Percentiles rank a stretch among this genome's conserved stretches.
Evolutionary conservation across 2,113 vertebrate genomes (phyloP).

Genomic region (Brevimyrus niger): DNA sequence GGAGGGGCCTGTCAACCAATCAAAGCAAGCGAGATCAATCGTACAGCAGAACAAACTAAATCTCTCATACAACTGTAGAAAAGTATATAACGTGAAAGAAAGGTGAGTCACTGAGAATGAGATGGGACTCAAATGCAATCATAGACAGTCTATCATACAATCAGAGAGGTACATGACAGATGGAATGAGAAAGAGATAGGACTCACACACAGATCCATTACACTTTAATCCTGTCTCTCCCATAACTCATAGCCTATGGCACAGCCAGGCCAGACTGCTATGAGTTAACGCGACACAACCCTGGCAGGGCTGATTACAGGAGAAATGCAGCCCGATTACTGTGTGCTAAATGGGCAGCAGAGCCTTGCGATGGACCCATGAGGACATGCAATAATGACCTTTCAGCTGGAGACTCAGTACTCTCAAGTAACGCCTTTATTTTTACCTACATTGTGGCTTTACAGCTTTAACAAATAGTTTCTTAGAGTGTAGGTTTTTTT

Average conservation of each 20-base stretch:
- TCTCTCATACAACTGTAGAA: background rate
- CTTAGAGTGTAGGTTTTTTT: background rate
- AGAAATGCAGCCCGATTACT: background rate
- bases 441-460: background rate
- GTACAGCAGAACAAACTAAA: background rate
- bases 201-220: background rate
- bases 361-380: background rate
- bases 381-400: background rate
- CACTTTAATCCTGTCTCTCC: background rate
- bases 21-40: background rate
- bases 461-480: background rate
- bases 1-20: background rate
- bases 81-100: background rate
- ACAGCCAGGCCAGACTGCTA: slow-evolving; percentile 1
- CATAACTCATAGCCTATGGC: background rate
- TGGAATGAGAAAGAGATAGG: background rate
- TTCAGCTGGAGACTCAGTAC: background rate
- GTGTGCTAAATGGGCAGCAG: background rate
- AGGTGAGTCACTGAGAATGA: background rate
- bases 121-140: background rate
- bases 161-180: background rate
- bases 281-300: background rate
- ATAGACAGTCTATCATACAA: background rate
- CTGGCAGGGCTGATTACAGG: background rate
- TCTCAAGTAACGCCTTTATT: background rate